Percentiles rank a stretch among this genome's conserved stretches.
These are phyloP conservation scores for Dexiosoma caninum DNA, from an alignment of 2,888 invertebrate species.

Conservation along the genomic window DNA sequence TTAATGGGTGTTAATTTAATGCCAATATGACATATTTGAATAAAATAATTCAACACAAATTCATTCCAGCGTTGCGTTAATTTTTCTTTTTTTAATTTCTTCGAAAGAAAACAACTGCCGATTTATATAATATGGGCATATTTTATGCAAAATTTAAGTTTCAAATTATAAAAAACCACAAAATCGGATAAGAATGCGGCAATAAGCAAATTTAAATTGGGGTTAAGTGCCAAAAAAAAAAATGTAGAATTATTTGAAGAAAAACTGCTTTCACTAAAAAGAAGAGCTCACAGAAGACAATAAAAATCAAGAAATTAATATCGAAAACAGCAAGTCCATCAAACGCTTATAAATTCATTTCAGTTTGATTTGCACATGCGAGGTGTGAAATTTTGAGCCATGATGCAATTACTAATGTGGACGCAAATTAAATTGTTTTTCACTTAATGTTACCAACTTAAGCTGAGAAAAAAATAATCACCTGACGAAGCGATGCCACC, in stretches of 20 bases:
- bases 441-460: too few species aligned
- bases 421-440: too few species aligned
- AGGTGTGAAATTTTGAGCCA: too few species aligned
- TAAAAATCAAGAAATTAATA: too few species aligned
- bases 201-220: not conserved
- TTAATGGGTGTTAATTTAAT: not conserved
- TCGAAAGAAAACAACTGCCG: constrained; percentile 5
- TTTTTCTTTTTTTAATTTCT: not conserved
- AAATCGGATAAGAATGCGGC: constrained; percentile 14
- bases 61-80: not conserved
- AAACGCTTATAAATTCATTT: too few species aligned
- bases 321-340: too few species aligned
- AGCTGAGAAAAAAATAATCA: too few species aligned
- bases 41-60: constrained; percentile 1
- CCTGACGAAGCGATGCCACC: too few species aligned
- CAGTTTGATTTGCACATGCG: too few species aligned
- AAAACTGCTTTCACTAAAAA: too few species aligned
- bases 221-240: not conserved
- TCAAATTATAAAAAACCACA: constrained; percentile 13
- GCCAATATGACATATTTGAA: not conserved
- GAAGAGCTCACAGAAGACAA: too few species aligned
- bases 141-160: not conserved
- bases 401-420: too few species aligned
- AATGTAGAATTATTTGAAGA: not conserved
- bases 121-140: not conserved